These are phyloP conservation scores for Synanthedon vespiformis DNA, from an alignment of 2,888 invertebrate species.

Conservation along the genomic window DNA sequence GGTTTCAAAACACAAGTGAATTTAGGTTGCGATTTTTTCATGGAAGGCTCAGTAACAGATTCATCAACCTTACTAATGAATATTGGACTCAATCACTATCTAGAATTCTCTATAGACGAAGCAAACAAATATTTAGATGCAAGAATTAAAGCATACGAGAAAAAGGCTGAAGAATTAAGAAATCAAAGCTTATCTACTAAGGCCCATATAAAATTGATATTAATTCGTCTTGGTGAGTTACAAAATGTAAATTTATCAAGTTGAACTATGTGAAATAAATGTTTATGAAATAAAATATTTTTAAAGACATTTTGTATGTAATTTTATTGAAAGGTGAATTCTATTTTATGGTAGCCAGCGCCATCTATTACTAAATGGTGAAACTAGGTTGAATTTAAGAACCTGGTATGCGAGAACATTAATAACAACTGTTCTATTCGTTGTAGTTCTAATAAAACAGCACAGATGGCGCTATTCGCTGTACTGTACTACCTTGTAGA, in stretches of 20 bases:
- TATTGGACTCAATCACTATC: constrained; percentile 80
- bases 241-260: constrained; percentile 24
- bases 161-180: constrained; percentile 72
- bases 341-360: too few species aligned
- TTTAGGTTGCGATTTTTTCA: constrained; percentile 86
- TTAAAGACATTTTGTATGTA: too few species aligned
- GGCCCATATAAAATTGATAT: constrained; percentile 82
- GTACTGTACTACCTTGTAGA: too few species aligned
- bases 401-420: too few species aligned
- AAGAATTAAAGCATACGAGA: constrained; percentile 74
- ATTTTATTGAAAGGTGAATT: too few species aligned
- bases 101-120: constrained; percentile 79
- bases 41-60: constrained; percentile 79
- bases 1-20: constrained; percentile 73
- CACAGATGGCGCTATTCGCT: too few species aligned
- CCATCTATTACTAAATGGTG: too few species aligned
- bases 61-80: constrained; percentile 76
- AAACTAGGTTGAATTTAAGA: too few species aligned
- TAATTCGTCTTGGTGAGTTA: constrained; percentile 76
- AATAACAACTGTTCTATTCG: too few species aligned
- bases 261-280: not conserved
- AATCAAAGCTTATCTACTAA: constrained; percentile 78
- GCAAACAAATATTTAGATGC: constrained; percentile 78
- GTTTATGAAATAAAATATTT: too few species aligned
- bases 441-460: too few species aligned